These are phyloP conservation scores for Herminia tarsipennalis DNA, from an alignment of 2,888 invertebrate species.

Conservation along the genomic window DNA sequence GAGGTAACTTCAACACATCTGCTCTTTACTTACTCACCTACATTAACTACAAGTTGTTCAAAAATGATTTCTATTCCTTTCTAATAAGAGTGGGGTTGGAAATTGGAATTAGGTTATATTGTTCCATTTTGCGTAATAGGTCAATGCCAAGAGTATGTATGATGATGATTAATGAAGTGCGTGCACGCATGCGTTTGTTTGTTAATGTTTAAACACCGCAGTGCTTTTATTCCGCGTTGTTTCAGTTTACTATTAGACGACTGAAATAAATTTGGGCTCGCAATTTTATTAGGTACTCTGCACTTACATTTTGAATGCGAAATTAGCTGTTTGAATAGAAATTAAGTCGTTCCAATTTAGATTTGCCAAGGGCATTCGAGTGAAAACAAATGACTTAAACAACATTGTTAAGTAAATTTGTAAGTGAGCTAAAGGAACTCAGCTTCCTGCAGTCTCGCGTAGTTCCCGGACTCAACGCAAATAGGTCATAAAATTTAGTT, in stretches of 20 bases:
- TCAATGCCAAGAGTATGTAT: conserved; percentile 57
- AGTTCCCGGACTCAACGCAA: conserved; percentile 61
- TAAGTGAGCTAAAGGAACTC: conserved; percentile 49
- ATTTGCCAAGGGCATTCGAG: conserved; percentile 25
- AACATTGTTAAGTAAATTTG: conserved; percentile 25
- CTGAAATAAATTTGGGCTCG: conserved; percentile 4
- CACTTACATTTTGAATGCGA: not conserved
- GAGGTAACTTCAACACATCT: conserved; percentile 43
- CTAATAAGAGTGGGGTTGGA: conserved; percentile 28
- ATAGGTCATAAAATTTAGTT: conserved; percentile 64
- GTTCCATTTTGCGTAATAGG: conserved; percentile 49
- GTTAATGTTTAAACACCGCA: conserved; percentile 34
- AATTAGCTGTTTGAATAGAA: not conserved
- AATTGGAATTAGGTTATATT: conserved; percentile 37
- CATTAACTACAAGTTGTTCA: conserved; percentile 16
- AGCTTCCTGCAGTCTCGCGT: conserved; percentile 49
- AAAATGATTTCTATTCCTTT: conserved; percentile 27
- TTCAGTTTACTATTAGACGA: conserved; percentile 12
- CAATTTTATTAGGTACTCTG: not conserved
- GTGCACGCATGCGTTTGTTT: conserved; percentile 27
- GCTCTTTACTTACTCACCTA: conserved; percentile 47
- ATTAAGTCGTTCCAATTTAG: not conserved
- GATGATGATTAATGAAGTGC: conserved; percentile 16
- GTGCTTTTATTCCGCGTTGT: conserved; percentile 21
- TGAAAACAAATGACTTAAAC: conserved; percentile 20